Conservation (phyloP, 2,888 invertebrate genomes). For the Vandiemenella viatica region DNA sequence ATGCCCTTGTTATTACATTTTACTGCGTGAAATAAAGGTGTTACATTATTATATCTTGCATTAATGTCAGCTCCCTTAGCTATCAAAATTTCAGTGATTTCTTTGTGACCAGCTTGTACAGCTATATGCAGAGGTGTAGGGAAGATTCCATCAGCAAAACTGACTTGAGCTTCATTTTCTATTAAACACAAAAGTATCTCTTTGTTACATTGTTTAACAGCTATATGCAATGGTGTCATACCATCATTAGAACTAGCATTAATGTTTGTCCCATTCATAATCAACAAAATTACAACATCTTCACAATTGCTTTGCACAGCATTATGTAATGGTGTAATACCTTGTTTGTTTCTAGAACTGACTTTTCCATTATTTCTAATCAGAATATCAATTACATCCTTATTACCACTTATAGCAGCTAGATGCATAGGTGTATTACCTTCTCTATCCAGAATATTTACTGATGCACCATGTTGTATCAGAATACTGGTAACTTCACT, state of each 20-base stretch:
- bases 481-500: slow-evolving; percentile 1
- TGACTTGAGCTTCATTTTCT: too few species aligned
- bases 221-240: slow-evolving; percentile 12
- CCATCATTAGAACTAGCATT: slow-evolving; percentile 3
- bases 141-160: too few species aligned
- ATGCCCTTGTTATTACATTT: too few species aligned
- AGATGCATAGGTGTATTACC: slow-evolving; percentile 5
- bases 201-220: slow-evolving; percentile 5
- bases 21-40: too few species aligned
- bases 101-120: too few species aligned
- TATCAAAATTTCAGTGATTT: too few species aligned
- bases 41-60: too few species aligned
- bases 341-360: slow-evolving; percentile 6
- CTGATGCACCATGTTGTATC: neutral
- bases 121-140: too few species aligned
- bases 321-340: slow-evolving; percentile 4
- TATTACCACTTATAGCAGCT: slow-evolving; percentile 3
- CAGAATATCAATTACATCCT: slow-evolving; percentile 2
- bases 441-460: slow-evolving; percentile 1
- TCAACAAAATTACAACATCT: slow-evolving; percentile 3
- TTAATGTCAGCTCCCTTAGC: too few species aligned
- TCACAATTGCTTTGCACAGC: slow-evolving; percentile 8
- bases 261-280: slow-evolving; percentile 10
- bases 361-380: slow-evolving; percentile 11
- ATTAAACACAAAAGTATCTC: too few species aligned